Conservation (phyloP, 2,888 invertebrate genomes). For the Parnassius apollo region DNA sequence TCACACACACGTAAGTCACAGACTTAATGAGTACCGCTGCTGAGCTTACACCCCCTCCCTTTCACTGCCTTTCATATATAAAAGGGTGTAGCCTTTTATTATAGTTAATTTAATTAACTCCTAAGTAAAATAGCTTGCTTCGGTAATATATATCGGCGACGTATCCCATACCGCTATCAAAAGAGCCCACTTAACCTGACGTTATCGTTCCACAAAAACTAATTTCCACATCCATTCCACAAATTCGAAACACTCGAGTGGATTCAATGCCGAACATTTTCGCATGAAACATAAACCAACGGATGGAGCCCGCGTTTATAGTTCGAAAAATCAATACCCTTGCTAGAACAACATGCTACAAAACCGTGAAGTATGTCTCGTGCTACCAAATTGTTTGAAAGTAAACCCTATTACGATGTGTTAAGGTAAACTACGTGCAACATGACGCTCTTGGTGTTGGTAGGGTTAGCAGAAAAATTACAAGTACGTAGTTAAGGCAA, state of each 20-base stretch:
- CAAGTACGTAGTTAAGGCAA: constrained; percentile 4
- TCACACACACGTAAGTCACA: too few relatives aligned
- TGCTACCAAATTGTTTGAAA: neutral
- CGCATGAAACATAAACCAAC: constrained; percentile 2
- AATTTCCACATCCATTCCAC: neutral
- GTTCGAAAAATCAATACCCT: constrained; percentile 22
- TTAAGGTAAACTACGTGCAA: constrained; percentile 1
- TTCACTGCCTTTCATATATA: too few relatives aligned
- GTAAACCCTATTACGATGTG: constrained; percentile 1
- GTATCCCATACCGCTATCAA: too few relatives aligned
- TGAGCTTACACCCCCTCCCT: too few relatives aligned
- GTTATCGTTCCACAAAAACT: neutral
- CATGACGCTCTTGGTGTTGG: neutral
- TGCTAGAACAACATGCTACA: constrained; percentile 6
- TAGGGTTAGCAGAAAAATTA: constrained; percentile 16
- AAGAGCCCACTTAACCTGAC: neutral
- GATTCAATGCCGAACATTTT: constrained; percentile 8
- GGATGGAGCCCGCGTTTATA: constrained; percentile 6
- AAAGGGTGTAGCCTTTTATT: too few relatives aligned
- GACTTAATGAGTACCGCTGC: too few relatives aligned
- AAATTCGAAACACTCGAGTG: neutral
- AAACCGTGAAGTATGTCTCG: constrained; percentile 4
- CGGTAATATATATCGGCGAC: too few relatives aligned
- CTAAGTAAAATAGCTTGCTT: too few relatives aligned
- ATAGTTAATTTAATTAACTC: too few relatives aligned